Percentiles rank a stretch among this genome's conserved stretches.
Evolutionary conservation across 2,888 invertebrate species (phyloP).

Genomic region (Troilus luridus): DNA sequence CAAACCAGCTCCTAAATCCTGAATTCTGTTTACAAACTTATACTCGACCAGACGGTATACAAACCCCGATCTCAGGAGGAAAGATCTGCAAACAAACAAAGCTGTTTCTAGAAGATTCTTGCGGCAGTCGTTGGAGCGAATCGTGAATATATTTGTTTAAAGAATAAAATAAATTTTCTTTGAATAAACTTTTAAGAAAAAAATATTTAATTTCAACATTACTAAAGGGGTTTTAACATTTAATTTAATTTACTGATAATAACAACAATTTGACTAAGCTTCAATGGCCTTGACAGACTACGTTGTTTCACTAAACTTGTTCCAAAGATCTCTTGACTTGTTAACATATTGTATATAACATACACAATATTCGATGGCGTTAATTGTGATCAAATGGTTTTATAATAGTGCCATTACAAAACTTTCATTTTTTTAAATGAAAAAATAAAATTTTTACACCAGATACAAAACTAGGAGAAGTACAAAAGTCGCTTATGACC

Average conservation of each 20-base stretch:
- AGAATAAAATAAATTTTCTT: background rate
- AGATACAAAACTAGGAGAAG: too few relatives aligned
- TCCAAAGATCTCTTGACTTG: too few relatives aligned
- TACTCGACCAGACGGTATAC: slow-evolving; percentile 28
- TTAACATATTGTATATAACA: background rate
- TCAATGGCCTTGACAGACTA: background rate
- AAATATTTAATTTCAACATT: background rate
- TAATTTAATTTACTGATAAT: background rate
- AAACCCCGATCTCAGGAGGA: slow-evolving; percentile 23
- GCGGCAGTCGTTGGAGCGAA: background rate
- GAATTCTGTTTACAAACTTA: slow-evolving; percentile 39
- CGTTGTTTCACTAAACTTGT: too few relatives aligned
- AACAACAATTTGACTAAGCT: background rate
- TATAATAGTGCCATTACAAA: too few relatives aligned
- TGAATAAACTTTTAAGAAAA: background rate
- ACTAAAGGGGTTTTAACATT: background rate
- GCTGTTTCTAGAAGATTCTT: slow-evolving; percentile 5
- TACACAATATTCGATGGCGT: too few relatives aligned
- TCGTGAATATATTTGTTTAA: background rate
- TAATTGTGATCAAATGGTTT: too few relatives aligned
- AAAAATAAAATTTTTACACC: too few relatives aligned
- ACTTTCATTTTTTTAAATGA: too few relatives aligned
- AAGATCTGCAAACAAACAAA: slow-evolving; percentile 50
- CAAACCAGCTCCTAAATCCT: background rate
- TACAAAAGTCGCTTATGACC: too few relatives aligned